Evolutionary conservation across 2,888 invertebrate genomes (phyloP), one percentile per base, ranked within the genome.

Genomic region (Nyleta sp.): DNA sequence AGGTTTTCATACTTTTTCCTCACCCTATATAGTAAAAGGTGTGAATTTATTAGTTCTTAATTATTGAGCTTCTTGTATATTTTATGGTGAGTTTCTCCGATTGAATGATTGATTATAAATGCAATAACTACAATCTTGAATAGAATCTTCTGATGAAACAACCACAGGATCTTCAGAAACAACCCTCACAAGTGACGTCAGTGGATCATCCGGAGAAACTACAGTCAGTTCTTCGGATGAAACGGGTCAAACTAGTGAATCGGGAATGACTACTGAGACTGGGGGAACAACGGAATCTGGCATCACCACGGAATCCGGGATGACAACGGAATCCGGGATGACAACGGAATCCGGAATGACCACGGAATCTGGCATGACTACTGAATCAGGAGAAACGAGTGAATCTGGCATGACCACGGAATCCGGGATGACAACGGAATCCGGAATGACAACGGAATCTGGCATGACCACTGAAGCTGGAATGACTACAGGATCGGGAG

Each of bases 311-410:
- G 83, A 65, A 62, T 48, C 62, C 48, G 31, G 83, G 4, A 28
- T 28, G 28, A 28, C 28, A 7, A 28, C 28, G 7, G 28, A 50
- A 50, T 28, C 50, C 7, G 50, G 50, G 10, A 2, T 13, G 13
- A 28, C 53, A n/a, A 86, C 85, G n/a, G 84, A 57, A 38, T 62
- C 78, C 4, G 81, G 67, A 40, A 65, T 57, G 24, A 82, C 84
- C 24, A 46, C 28, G 8, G 59, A 59, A 20, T n/a, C 42, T 17
- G 31, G 59, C 7, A 31, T 28, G 44, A 44, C 59, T 11, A 59
- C 59, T 15, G 59, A 42, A 28, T 55, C 55, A 6, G 40, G 55
- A 13, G 13, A 4, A 84, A 42, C 82, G 68, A 35, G 81, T 81
- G 18, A 77, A 78, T 33, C 10, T n/a, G 67, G 55, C 15, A 50